phyloP scores from a whole-genome alignment of 2,888 invertebrate genomes.

The Chrysomela aeneicollis region DNA sequence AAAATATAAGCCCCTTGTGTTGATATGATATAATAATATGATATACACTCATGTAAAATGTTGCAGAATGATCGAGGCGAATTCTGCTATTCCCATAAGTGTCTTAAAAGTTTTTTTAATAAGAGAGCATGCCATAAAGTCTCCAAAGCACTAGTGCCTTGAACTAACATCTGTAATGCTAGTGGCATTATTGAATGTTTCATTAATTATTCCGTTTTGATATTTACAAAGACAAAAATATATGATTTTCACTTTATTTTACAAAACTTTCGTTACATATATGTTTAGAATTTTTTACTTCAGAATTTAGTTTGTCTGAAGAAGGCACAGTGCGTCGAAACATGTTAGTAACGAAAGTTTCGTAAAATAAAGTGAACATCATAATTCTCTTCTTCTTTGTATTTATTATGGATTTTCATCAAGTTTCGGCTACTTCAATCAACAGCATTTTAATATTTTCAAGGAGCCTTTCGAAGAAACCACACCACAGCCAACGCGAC shows the following conservation, averaged over 20 bases:
- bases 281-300: background rate
- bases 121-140: background rate
- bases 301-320: slow-evolving; percentile 6
- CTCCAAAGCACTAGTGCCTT: background rate
- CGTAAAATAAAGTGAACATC: background rate
- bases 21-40: slow-evolving; percentile 17
- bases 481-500: slow-evolving; percentile 14
- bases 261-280: slow-evolving; percentile 5
- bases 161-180: background rate
- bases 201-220: background rate
- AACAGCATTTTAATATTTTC: slow-evolving; percentile 13
- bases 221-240: background rate
- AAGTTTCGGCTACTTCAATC: background rate
- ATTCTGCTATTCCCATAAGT: slow-evolving; percentile 7
- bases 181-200: background rate
- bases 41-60: slow-evolving; percentile 21
- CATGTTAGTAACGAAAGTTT: slow-evolving; percentile 1
- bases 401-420: background rate
- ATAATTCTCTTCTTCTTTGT: slow-evolving; percentile 3
- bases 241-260: slow-evolving; percentile 4
- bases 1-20: slow-evolving; percentile 36
- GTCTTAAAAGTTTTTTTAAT: background rate
- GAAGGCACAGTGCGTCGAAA: slow-evolving; percentile 7
- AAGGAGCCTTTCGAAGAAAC: slow-evolving; percentile 19
- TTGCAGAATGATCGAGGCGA: slow-evolving; percentile 14